phyloP scores from a whole-genome alignment of 2,888 invertebrate genomes.

The Torymus tubicola region DNA sequence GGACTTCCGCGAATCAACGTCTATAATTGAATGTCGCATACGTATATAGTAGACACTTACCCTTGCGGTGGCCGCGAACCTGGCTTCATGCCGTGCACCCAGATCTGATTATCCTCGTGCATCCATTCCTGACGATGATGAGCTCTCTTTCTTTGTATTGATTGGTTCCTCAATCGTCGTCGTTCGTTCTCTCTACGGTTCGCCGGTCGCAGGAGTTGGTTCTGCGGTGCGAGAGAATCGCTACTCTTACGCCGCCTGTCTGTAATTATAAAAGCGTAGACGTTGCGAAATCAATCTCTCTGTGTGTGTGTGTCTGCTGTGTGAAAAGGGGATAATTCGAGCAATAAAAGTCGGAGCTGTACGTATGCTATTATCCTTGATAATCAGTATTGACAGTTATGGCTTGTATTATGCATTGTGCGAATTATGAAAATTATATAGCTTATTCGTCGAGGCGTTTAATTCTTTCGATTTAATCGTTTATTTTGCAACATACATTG shows the following conservation, averaged over 20 bases:
- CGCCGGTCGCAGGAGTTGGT: conserved; percentile 68
- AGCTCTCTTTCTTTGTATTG: conserved; percentile 60
- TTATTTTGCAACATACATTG: too few species aligned
- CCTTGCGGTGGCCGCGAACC: conserved; percentile 69
- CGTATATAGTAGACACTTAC: conserved; percentile 60
- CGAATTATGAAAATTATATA: too few species aligned
- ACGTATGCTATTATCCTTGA: too few species aligned
- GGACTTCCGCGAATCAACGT: conserved; percentile 44
- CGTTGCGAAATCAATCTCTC: too few species aligned
- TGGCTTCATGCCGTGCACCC: conserved; percentile 71
- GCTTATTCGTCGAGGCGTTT: too few species aligned
- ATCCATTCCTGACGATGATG: conserved; percentile 49
- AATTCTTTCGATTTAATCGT: too few species aligned
- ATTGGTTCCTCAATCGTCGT: conserved; percentile 63
- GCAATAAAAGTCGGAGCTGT: too few species aligned
- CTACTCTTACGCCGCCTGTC: conserved; percentile 68
- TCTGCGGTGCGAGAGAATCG: conserved; percentile 68
- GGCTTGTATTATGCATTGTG: too few species aligned
- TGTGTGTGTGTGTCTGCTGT: too few species aligned
- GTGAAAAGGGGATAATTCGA: background rate
- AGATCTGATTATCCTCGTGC: conserved; percentile 63
- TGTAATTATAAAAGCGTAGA: conserved; percentile 44
- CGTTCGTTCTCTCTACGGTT: conserved; percentile 56
- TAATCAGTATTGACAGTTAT: too few species aligned
- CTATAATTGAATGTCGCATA: conserved; percentile 45